Base-by-base conservation (phyloP, 2,113 vertebrate species). In the Thomomys bottae region DNA sequence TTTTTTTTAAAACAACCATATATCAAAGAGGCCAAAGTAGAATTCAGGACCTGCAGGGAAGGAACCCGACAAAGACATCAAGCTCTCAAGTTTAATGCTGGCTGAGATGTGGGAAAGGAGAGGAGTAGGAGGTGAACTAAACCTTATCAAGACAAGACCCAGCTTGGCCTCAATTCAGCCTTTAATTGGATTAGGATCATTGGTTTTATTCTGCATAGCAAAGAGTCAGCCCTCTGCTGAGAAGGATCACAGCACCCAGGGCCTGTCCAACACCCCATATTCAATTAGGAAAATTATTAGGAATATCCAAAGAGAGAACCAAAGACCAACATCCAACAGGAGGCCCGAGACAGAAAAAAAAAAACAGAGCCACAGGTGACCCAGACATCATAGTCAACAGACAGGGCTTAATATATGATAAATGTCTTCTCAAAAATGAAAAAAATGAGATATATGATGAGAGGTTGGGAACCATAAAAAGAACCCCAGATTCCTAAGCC, bases 121-220 rank as follows among this genome's bases (percentile, higher is more conserved):
- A 61, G 30, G 84, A 36, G 12, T 38, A 36, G 5, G 5, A 91
- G 45, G 38, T 23, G 78, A 71, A 86, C 11, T 28, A 77, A 89
- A 20, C 3, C 20, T 78, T 42, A 59, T 49, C 32, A 67, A 70
- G 75, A 70, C 21, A 36, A 20, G 81, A 20, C 17, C 71, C n/a
- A 59, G 5, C 42, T 14, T 63, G 24, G 64, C 72, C 72, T 66
- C 2, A 3, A 23, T 67, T 90, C 66, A 57, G 64, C 54, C 66
- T 80, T 90, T 84, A 38, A 66, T 18, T 88, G 32, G 57, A 88
- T 88, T 87, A n/a, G 76, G 76, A 76, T 28, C 24, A 80, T 9
- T 67, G 70, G 40, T 66, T 61, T 68, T 32, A 82, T 45, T 45
- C 80, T 91, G 42, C 63, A 15, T 84, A 40, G 85, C n/a, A 59